Percentiles rank a stretch among this genome's conserved stretches.
These are phyloP conservation scores for Drosophila tristis DNA, from an alignment of 1,140 invertebrate species.

Conservation along the genomic window DNA sequence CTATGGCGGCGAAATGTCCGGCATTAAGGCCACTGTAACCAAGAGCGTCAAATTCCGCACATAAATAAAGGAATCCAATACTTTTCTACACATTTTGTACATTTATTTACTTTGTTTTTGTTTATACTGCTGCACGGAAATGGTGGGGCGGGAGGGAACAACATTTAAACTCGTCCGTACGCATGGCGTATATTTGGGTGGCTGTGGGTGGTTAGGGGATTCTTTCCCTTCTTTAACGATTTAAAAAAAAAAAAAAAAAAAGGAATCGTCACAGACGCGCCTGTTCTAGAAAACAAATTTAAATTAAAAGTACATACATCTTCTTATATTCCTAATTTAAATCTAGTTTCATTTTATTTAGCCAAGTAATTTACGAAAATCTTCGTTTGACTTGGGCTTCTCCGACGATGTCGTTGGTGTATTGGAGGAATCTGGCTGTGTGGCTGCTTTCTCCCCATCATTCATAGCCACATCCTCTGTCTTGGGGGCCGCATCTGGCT, in stretches of 20 bases:
- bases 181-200: too few relatives aligned
- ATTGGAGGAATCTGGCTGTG: neutral
- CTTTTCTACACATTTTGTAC: slow-evolving; percentile 8
- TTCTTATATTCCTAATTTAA: neutral
- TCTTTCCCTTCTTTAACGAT: too few relatives aligned
- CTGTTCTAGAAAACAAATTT: too few relatives aligned
- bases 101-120: neutral
- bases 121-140: too few relatives aligned
- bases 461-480: slow-evolving; percentile 14
- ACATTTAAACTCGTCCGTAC: too few relatives aligned
- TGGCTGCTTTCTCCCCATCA: slow-evolving; percentile 27
- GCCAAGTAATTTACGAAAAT: slow-evolving; percentile 70
- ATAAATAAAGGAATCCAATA: slow-evolving; percentile 15
- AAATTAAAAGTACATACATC: neutral
- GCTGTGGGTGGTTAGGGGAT: too few relatives aligned
- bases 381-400: slow-evolving; percentile 68
- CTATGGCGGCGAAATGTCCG: slow-evolving; percentile 95
- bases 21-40: slow-evolving; percentile 93
- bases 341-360: slow-evolving; percentile 2
- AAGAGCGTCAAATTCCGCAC: slow-evolving; percentile 95
- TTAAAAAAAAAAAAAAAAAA: too few relatives aligned
- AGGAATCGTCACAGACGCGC: too few relatives aligned
- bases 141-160: too few relatives aligned
- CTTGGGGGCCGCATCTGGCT: slow-evolving; percentile 3
- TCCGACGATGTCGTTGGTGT: neutral